A percentile compares a stretch with the other conserved stretches of the same genome.
Evolutionary conservation across 1,140 invertebrate genomes (phyloP).

Genomic region (Campoletis sonorensis): DNA sequence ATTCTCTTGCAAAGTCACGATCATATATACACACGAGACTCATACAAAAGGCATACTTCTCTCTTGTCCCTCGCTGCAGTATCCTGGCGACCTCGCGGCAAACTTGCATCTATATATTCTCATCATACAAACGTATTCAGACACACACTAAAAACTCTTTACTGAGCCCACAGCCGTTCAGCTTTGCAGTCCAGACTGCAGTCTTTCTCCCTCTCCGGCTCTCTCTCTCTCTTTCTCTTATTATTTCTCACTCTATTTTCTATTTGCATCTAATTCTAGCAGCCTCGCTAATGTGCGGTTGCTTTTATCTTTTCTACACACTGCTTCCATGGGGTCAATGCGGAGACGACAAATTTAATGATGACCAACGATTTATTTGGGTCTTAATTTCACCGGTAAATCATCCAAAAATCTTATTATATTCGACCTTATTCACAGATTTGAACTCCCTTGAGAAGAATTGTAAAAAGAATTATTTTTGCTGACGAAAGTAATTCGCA

Average conservation of each 20-base stretch:
- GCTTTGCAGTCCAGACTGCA: background rate
- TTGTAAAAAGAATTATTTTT: too few species aligned
- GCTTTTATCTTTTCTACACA: background rate
- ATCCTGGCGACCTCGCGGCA: constrained; percentile 11
- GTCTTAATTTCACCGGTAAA: background rate
- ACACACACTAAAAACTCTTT: constrained; percentile 1
- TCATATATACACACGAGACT: background rate
- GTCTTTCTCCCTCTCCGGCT: constrained; percentile 28
- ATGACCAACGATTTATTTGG: background rate
- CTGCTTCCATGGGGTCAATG: background rate
- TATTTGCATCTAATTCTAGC: constrained; percentile 66
- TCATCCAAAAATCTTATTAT: background rate
- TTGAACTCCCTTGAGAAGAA: too few species aligned
- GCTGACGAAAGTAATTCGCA: too few species aligned
- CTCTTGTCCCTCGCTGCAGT: background rate
- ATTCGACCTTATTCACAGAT: too few species aligned
- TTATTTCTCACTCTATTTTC: constrained; percentile 59
- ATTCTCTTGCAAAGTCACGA: background rate
- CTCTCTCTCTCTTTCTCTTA: constrained; percentile 46
- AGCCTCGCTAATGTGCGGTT: constrained; percentile 39
- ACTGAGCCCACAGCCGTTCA: background rate
- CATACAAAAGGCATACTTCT: background rate
- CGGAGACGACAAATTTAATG: background rate
- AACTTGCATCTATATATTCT: background rate
- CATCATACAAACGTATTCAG: too few species aligned